A percentile compares a stretch with the other conserved stretches of the same genome.
phyloP scores from a whole-genome alignment of 64 coral and sea anemone species.

The Pachyseris speciosa region DNA sequence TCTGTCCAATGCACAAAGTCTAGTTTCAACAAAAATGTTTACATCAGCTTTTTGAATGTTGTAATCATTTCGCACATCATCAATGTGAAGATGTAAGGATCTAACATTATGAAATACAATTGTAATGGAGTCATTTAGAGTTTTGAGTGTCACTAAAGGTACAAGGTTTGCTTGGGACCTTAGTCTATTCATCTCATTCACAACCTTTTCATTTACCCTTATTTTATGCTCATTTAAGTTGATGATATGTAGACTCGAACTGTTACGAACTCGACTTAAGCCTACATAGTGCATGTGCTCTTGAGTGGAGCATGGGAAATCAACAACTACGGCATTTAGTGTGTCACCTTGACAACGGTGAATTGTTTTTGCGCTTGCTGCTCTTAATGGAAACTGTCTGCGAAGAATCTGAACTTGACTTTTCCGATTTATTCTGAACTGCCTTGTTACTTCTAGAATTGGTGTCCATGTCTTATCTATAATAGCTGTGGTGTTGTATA shows the following conservation, averaged over 20 bases:
- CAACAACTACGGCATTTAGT: constrained; percentile 22
- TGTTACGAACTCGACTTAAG: constrained; percentile 51
- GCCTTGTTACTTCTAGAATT: constrained; percentile 47
- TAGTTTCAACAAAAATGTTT: constrained; percentile 66
- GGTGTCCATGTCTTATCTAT: constrained; percentile 38
- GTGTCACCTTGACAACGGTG: constrained; percentile 61
- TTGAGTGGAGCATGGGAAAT: constrained; percentile 37
- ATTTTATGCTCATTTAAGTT: constrained; percentile 39
- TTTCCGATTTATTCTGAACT: constrained; percentile 45
- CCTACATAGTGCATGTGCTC: constrained; percentile 46
- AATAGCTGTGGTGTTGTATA: constrained; percentile 17
- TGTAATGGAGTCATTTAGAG: constrained; percentile 25
- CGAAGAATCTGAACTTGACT: constrained; percentile 33
- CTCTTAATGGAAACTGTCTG: constrained; percentile 48
- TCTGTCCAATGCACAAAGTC: constrained; percentile 16
- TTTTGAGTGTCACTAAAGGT: constrained; percentile 13
- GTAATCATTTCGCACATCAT: constrained; percentile 44
- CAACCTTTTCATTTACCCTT: constrained; percentile 52
- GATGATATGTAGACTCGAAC: constrained; percentile 14
- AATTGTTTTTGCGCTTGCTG: constrained; percentile 54
- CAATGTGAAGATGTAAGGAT: constrained; percentile 65
- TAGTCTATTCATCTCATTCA: constrained; percentile 51
- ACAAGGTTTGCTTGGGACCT: constrained; percentile 42
- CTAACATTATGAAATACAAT: constrained; percentile 69
- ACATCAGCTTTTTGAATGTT: constrained; percentile 41